These are phyloP conservation scores for Lampris megalopsis DNA, from an alignment of 2,113 vertebrate genomes.

Conservation along the genomic window DNA sequence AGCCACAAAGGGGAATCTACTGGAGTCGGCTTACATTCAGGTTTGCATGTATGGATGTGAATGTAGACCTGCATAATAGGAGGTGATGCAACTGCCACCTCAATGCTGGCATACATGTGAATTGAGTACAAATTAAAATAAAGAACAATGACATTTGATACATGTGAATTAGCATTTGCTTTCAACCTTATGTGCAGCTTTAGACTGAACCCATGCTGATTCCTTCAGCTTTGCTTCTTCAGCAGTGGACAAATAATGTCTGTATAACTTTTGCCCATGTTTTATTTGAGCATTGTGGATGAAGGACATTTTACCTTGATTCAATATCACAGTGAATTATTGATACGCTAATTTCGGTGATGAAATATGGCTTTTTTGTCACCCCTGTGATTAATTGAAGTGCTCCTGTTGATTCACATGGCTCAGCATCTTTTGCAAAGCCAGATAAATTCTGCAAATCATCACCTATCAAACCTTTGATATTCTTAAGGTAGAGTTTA, in stretches of 20 bases:
- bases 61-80: no score
- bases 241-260: slow-evolving; percentile 54
- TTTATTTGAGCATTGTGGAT: slow-evolving; percentile 52
- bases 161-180: no score
- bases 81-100: no score
- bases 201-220: background rate
- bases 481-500: slow-evolving; percentile 10
- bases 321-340: slow-evolving; percentile 77
- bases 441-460: slow-evolving; percentile 33
- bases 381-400: slow-evolving; percentile 74
- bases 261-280: slow-evolving; percentile 53
- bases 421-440: slow-evolving; percentile 55
- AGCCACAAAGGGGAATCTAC: background rate
- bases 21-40: background rate
- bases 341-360: slow-evolving; percentile 77
- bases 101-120: no score
- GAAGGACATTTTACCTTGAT: slow-evolving; percentile 76
- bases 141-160: no score
- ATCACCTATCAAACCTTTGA: slow-evolving; percentile 21
- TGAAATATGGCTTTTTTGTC: slow-evolving; percentile 74
- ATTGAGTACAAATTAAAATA: no score
- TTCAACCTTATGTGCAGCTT: no score
- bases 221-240: background rate
- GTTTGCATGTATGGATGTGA: background rate
- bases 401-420: slow-evolving; percentile 54